Percentiles rank a stretch among this genome's conserved stretches.
Conservation (phyloP, 2,888 invertebrate species). For the Drosophila histrio region DNA sequence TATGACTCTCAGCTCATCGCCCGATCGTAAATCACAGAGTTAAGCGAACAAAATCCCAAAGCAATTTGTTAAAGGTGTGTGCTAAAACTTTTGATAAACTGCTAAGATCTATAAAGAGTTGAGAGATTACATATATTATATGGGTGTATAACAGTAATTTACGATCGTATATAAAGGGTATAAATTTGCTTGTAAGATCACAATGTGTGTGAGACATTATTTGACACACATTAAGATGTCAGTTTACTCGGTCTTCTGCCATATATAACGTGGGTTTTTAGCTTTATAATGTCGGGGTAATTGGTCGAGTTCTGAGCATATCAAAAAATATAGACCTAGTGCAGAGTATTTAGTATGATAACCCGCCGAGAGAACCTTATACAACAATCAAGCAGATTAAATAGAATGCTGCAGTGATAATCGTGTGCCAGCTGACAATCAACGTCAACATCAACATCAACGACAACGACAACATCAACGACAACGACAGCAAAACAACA, state of each 20-base stretch:
- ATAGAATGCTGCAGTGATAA: constrained; percentile 65
- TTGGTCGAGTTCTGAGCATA: constrained; percentile 28
- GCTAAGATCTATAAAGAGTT: constrained; percentile 5
- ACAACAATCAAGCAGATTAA: constrained; percentile 46
- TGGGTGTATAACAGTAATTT: background rate
- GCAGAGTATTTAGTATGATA: constrained; percentile 28
- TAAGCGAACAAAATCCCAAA: constrained; percentile 6
- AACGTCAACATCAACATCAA: constrained; percentile 22
- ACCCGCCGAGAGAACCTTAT: constrained; percentile 47
- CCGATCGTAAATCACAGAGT: constrained; percentile 21
- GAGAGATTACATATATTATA: constrained; percentile 9
- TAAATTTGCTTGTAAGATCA: background rate
- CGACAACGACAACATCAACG: background rate
- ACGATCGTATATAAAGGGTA: background rate
- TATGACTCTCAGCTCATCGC: background rate
- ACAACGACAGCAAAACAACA: constrained; percentile 19
- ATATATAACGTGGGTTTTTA: constrained; percentile 36
- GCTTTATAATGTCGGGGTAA: background rate
- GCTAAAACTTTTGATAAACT: constrained; percentile 23
- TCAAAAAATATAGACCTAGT: constrained; percentile 31
- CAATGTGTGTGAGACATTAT: constrained; percentile 1
- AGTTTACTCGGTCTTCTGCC: constrained; percentile 8
- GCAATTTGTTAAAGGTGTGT: constrained; percentile 14
- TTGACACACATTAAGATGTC: constrained; percentile 1
- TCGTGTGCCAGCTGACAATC: constrained; percentile 53